Percentiles rank a stretch among this genome's conserved stretches.
phyloP scores from a whole-genome alignment of 1,140 invertebrate species.

The Brachystomella parvula region DNA sequence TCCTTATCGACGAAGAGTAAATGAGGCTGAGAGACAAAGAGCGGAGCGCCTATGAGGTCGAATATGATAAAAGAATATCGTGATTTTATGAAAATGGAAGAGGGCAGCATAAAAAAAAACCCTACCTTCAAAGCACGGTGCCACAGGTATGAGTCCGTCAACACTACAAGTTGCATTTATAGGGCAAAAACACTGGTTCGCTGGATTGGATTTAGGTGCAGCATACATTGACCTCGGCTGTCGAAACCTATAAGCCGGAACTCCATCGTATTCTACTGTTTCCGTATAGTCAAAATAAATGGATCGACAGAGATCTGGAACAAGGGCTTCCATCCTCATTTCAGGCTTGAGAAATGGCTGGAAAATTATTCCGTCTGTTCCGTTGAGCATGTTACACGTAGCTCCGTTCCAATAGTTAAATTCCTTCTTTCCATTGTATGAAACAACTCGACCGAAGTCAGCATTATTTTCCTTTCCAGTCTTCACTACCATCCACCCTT shows the following conservation, averaged over 20 bases:
- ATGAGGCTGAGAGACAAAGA: conserved; percentile 5
- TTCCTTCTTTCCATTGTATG: neutral
- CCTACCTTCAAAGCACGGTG: conserved; percentile 2
- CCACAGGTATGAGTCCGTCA: conserved; percentile 1
- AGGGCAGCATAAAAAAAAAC: neutral
- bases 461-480: conserved; percentile 2
- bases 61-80: neutral
- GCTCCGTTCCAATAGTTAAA: conserved; percentile 21
- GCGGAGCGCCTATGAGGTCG: conserved; percentile 7
- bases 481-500: conserved; percentile 31
- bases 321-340: neutral
- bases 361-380: conserved; percentile 16
- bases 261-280: neutral
- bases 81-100: neutral
- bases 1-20: conserved; percentile 3
- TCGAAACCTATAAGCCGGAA: conserved; percentile 1
- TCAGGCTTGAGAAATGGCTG: conserved; percentile 7
- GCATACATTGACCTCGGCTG: conserved; percentile 2
- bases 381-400: conserved; percentile 16
- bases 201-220: neutral
- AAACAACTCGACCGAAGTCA: conserved; percentile 10
- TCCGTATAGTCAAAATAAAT: neutral
- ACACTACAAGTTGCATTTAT: neutral
- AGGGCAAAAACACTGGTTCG: conserved; percentile 14
- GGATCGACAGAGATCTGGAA: conserved; percentile 1